Conservation (phyloP, 1,140 invertebrate species). For the Hypothenemus hampei region DNA sequence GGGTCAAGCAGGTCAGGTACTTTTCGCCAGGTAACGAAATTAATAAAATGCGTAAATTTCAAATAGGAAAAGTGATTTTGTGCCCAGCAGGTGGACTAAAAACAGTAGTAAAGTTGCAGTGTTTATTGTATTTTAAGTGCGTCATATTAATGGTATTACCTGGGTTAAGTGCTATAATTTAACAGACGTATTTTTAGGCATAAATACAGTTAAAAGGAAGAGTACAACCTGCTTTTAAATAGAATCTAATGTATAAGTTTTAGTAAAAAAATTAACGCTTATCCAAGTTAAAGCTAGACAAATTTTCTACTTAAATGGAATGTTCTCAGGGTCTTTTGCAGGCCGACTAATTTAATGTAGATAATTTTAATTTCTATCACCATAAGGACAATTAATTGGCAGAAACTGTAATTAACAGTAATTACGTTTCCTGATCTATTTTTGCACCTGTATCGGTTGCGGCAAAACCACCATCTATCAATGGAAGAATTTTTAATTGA, state of each 20-base stretch:
- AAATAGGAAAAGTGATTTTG: background rate
- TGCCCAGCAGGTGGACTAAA: background rate
- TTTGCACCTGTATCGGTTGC: slow-evolving; percentile 15
- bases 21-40: background rate
- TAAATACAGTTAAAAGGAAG: background rate
- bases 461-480: slow-evolving; percentile 18
- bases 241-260: background rate
- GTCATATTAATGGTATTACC: background rate
- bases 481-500: slow-evolving; percentile 22
- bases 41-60: background rate
- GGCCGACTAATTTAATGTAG: too few relatives aligned
- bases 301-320: background rate
- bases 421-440: slow-evolving; percentile 14
- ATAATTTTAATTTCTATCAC: background rate
- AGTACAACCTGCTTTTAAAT: background rate
- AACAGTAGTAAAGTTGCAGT: background rate
- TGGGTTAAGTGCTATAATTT: background rate
- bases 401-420: slow-evolving; percentile 12
- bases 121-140: background rate
- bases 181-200: background rate
- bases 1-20: background rate
- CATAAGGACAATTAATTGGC: background rate
- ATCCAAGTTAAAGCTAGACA: background rate
- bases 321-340: too few relatives aligned
- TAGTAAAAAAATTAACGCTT: background rate